phyloP scores from a whole-genome alignment of 1,140 invertebrate species.

The Lucilia cuprina region DNA sequence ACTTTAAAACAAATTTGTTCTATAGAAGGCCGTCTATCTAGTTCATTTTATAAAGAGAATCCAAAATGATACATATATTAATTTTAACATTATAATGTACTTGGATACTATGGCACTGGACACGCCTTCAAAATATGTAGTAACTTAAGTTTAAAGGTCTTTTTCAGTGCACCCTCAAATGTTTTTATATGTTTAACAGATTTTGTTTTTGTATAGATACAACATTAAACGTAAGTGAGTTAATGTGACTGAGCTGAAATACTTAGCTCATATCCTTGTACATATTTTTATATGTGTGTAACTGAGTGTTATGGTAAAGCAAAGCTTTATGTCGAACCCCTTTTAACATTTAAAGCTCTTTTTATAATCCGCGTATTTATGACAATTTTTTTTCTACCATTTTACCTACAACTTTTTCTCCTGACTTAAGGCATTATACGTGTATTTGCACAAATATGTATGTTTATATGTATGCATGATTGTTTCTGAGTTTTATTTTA shows the following conservation, averaged over 20 bases:
- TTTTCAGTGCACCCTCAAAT: too few relatives aligned
- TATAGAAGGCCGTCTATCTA: too few relatives aligned
- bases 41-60: too few relatives aligned
- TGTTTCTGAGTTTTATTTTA: not conserved
- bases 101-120: too few relatives aligned
- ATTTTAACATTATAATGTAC: too few relatives aligned
- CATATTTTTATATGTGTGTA: not conserved
- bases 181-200: not conserved
- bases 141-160: too few relatives aligned
- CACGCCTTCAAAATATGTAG: too few relatives aligned
- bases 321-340: constrained; percentile 26
- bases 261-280: too few relatives aligned
- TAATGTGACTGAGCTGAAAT: too few relatives aligned
- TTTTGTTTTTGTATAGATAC: not conserved
- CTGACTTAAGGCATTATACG: not conserved
- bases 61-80: too few relatives aligned
- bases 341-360: constrained; percentile 16
- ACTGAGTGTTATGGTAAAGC: not conserved
- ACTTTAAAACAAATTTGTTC: too few relatives aligned
- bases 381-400: not conserved
- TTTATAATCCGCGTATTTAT: not conserved
- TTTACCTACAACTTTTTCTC: not conserved
- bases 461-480: not conserved
- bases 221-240: not conserved
- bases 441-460: not conserved